Evolutionary conservation across 2,113 vertebrate species (phyloP).

Genomic region (Xiphorhynchus elegans): DNA sequence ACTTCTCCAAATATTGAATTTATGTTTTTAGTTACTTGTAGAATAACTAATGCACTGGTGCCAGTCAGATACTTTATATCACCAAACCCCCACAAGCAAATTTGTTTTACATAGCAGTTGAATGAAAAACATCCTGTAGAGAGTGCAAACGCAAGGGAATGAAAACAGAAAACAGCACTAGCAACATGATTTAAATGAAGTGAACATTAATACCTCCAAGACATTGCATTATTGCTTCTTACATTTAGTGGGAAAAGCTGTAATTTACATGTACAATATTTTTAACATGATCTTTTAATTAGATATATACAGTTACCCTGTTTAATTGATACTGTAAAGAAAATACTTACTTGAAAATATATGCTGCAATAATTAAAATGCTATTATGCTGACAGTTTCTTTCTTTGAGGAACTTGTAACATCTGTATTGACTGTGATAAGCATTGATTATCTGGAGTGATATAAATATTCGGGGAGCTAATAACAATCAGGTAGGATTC

Average conservation of each 20-base stretch:
- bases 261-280: constrained; percentile 52
- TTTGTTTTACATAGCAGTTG: constrained; percentile 62
- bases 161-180: constrained; percentile 34
- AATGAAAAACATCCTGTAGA: constrained; percentile 57
- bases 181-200: constrained; percentile 69
- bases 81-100: constrained; percentile 57
- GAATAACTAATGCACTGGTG: constrained; percentile 40
- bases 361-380: constrained; percentile 74
- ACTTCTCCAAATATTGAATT: neutral
- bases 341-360: constrained; percentile 58
- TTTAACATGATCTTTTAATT: constrained; percentile 48
- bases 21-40: neutral
- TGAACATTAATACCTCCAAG: constrained; percentile 61
- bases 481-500: constrained; percentile 74
- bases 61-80: constrained; percentile 51
- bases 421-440: constrained; percentile 79
- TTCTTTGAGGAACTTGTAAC: constrained; percentile 71
- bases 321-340: constrained; percentile 52
- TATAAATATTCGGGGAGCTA: constrained; percentile 79
- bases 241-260: constrained; percentile 30
- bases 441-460: constrained; percentile 77
- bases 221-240: constrained; percentile 30
- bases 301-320: neutral
- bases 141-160: constrained; percentile 30
- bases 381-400: constrained; percentile 73